A percentile compares a stretch with the other conserved stretches of the same genome.
Evolutionary conservation across 2,888 invertebrate species (phyloP).

Genomic region (Deroplatys truncata): DNA sequence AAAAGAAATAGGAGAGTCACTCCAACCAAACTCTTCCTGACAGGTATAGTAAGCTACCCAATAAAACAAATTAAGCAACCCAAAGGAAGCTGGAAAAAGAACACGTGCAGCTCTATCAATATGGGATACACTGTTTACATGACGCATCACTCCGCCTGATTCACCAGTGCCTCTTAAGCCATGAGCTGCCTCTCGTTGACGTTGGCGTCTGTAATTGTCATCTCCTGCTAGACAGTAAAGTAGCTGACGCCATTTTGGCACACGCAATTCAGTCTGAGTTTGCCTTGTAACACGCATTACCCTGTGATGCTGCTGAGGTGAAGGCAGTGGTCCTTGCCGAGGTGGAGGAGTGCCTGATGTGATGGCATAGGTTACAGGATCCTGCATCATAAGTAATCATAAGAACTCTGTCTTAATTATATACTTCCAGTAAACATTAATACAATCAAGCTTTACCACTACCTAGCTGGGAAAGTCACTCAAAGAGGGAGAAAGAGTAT

Average conservation of each 20-base stretch:
- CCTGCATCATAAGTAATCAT: constrained; percentile 26
- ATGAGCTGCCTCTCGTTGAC: constrained; percentile 65
- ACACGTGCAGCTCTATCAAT: constrained; percentile 79
- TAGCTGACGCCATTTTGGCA: constrained; percentile 75
- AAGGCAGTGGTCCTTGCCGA: constrained; percentile 15
- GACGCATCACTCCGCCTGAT: constrained; percentile 51
- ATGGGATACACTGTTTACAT: constrained; percentile 81
- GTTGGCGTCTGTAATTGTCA: constrained; percentile 52
- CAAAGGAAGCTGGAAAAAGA: constrained; percentile 81
- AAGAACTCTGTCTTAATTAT: too few species aligned
- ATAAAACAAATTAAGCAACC: constrained; percentile 80
- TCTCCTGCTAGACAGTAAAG: constrained; percentile 63
- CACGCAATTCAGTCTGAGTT: constrained; percentile 73
- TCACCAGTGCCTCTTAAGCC: constrained; percentile 35
- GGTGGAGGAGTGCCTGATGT: constrained; percentile 18
- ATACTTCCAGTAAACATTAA: too few species aligned
- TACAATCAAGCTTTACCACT: too few species aligned
- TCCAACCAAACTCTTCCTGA: constrained; percentile 53
- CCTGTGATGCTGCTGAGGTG: constrained; percentile 45
- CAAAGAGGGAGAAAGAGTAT: too few species aligned
- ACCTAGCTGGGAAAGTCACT: too few species aligned
- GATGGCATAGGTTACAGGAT: constrained; percentile 30
- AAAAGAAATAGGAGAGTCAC: constrained; percentile 20
- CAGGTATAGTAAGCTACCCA: constrained; percentile 83
- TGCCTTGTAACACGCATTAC: constrained; percentile 70